phyloP scores from a whole-genome alignment of 2,797 vertebrate species.

The Chelon auratus region DNA sequence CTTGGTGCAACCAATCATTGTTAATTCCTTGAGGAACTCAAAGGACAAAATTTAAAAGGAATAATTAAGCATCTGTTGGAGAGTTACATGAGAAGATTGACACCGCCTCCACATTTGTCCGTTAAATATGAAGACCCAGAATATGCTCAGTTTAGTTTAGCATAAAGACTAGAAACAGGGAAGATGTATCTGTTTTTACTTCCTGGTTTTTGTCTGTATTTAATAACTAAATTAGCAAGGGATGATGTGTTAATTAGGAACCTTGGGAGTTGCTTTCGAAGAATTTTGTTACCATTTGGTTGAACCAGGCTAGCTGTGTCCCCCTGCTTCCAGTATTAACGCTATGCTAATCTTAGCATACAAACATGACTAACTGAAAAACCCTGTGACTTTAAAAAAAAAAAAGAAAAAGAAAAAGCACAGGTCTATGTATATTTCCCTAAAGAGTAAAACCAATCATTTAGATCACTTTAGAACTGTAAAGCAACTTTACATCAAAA shows the following conservation, averaged over 20 bases:
- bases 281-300: neutral
- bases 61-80: neutral
- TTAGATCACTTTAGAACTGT: neutral
- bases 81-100: neutral
- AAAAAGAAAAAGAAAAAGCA: neutral
- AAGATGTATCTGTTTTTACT: too few species aligned
- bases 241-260: neutral
- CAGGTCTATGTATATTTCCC: neutral
- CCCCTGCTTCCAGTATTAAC: neutral
- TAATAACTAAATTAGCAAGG: neutral
- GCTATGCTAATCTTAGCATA: neutral
- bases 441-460: neutral
- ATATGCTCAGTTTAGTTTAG: neutral
- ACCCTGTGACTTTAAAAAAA: too few species aligned
- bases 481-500: too few species aligned
- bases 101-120: too few species aligned
- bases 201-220: neutral
- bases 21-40: neutral
- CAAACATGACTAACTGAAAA: neutral
- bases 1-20: neutral
- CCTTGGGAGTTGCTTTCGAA: neutral
- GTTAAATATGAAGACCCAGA: too few species aligned
- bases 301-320: neutral
- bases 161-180: neutral
- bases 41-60: neutral